Conservation (phyloP, 2,797 vertebrate species). For the Oreochromis mossambicus region DNA sequence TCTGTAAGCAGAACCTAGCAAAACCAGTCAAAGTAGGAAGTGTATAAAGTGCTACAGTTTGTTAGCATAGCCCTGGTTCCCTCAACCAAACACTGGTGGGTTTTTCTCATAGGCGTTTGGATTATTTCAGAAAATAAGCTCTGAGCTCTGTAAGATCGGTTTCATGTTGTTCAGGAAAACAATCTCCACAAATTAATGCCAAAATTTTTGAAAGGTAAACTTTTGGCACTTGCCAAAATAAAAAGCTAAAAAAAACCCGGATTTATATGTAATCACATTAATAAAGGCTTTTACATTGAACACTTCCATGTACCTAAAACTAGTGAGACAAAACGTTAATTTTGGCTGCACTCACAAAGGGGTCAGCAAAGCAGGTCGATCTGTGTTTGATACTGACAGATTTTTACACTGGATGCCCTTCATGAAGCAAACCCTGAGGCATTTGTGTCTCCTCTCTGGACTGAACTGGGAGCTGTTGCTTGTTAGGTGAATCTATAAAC, state of each 20-base stretch:
- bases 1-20: neutral
- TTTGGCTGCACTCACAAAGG: neutral
- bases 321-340: neutral
- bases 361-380: neutral
- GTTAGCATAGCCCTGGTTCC: neutral
- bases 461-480: neutral
- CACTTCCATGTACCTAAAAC: neutral
- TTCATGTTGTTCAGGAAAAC: neutral
- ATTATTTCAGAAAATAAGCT: neutral
- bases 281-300: neutral
- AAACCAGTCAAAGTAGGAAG: neutral
- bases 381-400: neutral
- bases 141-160: neutral
- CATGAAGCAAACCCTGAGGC: neutral
- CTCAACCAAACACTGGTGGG: neutral
- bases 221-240: neutral
- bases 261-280: neutral
- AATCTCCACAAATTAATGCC: neutral
- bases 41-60: neutral
- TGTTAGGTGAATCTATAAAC: neutral
- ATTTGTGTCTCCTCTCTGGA: neutral
- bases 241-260: fast-evolving
- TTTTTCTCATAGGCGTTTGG: neutral
- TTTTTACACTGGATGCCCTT: neutral
- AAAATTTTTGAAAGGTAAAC: neutral